Evolutionary conservation across 2,888 invertebrate species (phyloP).

Genomic region (Scaptomyza parva): DNA sequence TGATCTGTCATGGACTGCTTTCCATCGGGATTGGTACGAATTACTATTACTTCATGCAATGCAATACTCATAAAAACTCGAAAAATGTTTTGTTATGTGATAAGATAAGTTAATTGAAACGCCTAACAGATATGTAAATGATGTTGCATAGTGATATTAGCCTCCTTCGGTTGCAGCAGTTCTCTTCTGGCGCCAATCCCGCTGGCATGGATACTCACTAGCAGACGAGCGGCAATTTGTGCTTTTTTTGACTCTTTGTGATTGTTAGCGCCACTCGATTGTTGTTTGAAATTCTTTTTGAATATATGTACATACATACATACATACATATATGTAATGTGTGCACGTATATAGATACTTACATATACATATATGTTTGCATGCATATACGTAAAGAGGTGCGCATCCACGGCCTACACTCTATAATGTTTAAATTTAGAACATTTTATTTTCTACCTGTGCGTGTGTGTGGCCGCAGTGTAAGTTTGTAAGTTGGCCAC

Average conservation of each 20-base stretch:
- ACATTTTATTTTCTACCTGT: conserved; percentile 70
- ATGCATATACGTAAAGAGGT: conserved; percentile 50
- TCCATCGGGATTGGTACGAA: too few relatives aligned
- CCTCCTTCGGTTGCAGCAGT: too few relatives aligned
- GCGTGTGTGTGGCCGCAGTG: conserved; percentile 34
- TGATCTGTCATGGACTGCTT: too few relatives aligned
- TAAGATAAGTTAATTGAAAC: too few relatives aligned
- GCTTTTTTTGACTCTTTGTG: conserved; percentile 43
- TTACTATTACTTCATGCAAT: too few relatives aligned
- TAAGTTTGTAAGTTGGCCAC: conserved; percentile 38
- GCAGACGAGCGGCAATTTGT: conserved; percentile 26
- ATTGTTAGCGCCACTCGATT: conserved; percentile 54
- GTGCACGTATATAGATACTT: background rate
- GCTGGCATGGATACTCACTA: conserved; percentile 46
- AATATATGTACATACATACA: background rate
- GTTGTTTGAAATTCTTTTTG: conserved; percentile 41
- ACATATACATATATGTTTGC: conserved; percentile 13
- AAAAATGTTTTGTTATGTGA: too few relatives aligned
- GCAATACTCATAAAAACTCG: too few relatives aligned
- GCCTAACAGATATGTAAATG: too few relatives aligned
- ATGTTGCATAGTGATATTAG: background rate
- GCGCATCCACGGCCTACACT: conserved; percentile 62
- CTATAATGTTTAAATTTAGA: conserved; percentile 79
- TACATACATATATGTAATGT: too few relatives aligned
- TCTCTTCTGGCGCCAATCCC: conserved; percentile 37